Percentiles rank a stretch among this genome's conserved stretches.
Evolutionary conservation across 2,888 invertebrate species (phyloP).

Genomic region (Nesidiocoris tenuis): DNA sequence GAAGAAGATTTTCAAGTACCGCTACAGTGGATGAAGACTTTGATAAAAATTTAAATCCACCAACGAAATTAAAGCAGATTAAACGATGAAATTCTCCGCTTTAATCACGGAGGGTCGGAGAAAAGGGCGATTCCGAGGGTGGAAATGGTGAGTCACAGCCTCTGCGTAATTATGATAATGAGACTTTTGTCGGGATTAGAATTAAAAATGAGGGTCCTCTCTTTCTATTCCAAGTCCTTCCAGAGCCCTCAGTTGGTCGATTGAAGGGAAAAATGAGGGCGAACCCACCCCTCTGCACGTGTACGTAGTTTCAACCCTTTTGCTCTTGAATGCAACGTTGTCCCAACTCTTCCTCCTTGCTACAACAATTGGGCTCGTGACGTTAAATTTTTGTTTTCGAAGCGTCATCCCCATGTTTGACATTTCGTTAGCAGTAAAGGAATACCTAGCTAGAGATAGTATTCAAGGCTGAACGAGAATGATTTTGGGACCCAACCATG

Average conservation of each 20-base stretch:
- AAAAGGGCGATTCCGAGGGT: slow-evolving; percentile 15
- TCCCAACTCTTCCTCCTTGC: neutral
- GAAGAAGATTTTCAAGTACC: too few species aligned
- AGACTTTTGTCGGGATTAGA: slow-evolving; percentile 43
- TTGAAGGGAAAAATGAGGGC: neutral
- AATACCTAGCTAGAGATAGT: too few species aligned
- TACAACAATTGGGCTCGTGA: neutral
- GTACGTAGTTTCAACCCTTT: neutral
- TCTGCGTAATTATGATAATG: slow-evolving; percentile 41
- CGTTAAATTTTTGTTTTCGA: neutral
- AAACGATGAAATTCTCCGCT: slow-evolving; percentile 7
- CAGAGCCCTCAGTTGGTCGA: neutral
- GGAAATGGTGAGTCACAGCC: slow-evolving; percentile 30
- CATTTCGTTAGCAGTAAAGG: too few species aligned
- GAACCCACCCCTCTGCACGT: neutral
- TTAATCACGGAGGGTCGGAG: slow-evolving; percentile 15
- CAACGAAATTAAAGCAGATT: slow-evolving; percentile 31
- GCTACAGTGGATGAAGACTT: neutral
- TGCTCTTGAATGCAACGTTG: neutral
- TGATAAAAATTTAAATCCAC: neutral
- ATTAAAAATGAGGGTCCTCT: slow-evolving; percentile 35
- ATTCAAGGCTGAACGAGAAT: too few species aligned
- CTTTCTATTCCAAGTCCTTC: neutral
- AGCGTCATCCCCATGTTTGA: neutral
- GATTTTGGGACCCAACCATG: too few species aligned